Evolutionary conservation across 2,888 invertebrate species (phyloP).

Genomic region (Gisinianus flammeolus): DNA sequence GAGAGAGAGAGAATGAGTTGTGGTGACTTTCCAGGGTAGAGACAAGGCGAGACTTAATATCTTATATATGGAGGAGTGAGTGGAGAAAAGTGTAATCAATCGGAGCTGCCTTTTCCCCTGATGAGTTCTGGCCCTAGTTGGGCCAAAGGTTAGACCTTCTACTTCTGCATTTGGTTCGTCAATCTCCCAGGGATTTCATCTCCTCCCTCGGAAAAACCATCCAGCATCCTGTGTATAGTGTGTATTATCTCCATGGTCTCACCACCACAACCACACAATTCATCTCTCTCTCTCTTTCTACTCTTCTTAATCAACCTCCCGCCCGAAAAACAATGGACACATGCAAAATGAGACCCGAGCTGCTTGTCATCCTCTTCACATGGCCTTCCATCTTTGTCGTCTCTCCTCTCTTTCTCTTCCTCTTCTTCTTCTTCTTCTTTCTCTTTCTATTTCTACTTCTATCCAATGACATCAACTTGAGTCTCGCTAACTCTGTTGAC

Average conservation of each 20-base stretch:
- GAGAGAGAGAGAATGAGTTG: not conserved
- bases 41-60: constrained; percentile 20
- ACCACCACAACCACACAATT: not conserved
- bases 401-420: constrained; percentile 2
- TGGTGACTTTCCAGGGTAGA: not conserved
- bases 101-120: constrained; percentile 37
- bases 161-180: constrained; percentile 22
- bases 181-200: constrained; percentile 20
- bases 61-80: constrained; percentile 23
- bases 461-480: constrained; percentile 17
- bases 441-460: not conserved
- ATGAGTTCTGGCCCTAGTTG: constrained; percentile 36
- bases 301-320: constrained; percentile 36
- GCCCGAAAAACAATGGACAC: constrained; percentile 40
- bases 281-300: not conserved
- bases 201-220: not conserved
- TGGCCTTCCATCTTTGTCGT: constrained; percentile 6
- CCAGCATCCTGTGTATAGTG: too few species aligned
- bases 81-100: constrained; percentile 36
- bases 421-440: not conserved
- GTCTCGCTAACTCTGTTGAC: constrained; percentile 24
- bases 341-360: constrained; percentile 33
- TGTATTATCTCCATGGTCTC: too few species aligned
- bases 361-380: constrained; percentile 23
- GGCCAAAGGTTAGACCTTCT: constrained; percentile 39